phyloP scores from a whole-genome alignment of 2,888 invertebrate species.

The Caenorhabditis afra region DNA sequence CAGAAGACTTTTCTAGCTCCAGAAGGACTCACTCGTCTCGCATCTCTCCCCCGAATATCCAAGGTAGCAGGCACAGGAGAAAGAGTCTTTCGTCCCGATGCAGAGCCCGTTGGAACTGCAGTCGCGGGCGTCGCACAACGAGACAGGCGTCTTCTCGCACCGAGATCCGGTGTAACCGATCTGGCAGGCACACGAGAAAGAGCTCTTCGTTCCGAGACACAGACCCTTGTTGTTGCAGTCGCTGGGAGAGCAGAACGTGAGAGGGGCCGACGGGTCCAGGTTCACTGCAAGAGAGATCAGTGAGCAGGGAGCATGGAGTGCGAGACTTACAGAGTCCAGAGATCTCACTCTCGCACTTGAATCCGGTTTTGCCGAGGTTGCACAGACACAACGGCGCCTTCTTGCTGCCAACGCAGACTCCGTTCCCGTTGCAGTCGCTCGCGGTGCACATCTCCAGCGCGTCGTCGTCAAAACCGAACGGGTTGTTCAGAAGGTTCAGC shows the following conservation, averaged over 20 bases:
- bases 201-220: conserved; percentile 72
- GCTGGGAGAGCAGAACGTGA: conserved; percentile 71
- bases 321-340: conserved; percentile 56
- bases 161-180: conserved; percentile 67
- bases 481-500: conserved; percentile 39
- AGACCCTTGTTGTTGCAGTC: conserved; percentile 76
- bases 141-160: conserved; percentile 68
- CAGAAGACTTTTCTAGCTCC: background rate
- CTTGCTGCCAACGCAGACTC: conserved; percentile 73
- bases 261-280: conserved; percentile 61
- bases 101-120: conserved; percentile 75
- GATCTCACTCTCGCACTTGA: conserved; percentile 68
- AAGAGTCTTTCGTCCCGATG: conserved; percentile 69
- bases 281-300: conserved; percentile 50
- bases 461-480: conserved; percentile 38
- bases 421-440: conserved; percentile 70
- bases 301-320: background rate
- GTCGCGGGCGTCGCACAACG: conserved; percentile 70
- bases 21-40: conserved; percentile 56
- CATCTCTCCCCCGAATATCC: conserved; percentile 70
- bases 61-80: conserved; percentile 71
- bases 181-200: conserved; percentile 71
- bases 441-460: conserved; percentile 60
- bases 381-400: conserved; percentile 85
- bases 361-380: conserved; percentile 71